Base-by-base conservation (phyloP, 2,113 vertebrate species). In the Pseudois nayaur region DNA sequence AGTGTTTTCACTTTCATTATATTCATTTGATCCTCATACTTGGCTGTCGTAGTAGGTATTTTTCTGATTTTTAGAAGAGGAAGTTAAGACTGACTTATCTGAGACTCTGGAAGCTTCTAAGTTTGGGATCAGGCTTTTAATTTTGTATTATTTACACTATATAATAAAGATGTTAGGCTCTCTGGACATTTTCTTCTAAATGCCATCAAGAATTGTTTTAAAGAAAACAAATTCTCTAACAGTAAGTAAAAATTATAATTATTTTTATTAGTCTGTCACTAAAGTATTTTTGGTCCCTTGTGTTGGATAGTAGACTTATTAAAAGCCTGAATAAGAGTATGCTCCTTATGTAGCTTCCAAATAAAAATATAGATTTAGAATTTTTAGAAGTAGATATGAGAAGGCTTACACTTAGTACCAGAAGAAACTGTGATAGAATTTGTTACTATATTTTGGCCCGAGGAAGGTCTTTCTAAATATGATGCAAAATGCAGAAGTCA, bases 261-360 rank as follows among this genome's bases (percentile, higher is more conserved):
- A 50, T 93, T 97, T 95, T 55, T 74, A 60, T 29, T 29, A 84
- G 17, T 23, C 29, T 90, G 64, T 92, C 40, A n/a, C 83, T 94
- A 76, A 91, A 88, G n/a, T 92, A 95, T 67, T 94, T 97, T 91
- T 93, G 50, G 13, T 88, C 5, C 92, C 59, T 95, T 94, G 5
- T 87, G 43, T 89, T 96, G 23, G 33, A 29, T 78, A 87, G 31
- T 87, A 89, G 81, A 83, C 62, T 89, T 96, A 85, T 40, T 95
- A 95, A 85, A 94, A 93, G 87, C 31, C 64, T 76, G 59, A 85
- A 84, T 97, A 81, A 96, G n/a, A 78, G 94, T 97, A 36, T 95
- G 40, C 2, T 92, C 21, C 57, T 91, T 94, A 64, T 93, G 76
- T 94, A 96, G 89, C 57, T 96, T 29, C 67, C 43, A 93, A 94